Base-by-base conservation (phyloP, 2,888 invertebrate species). In the Linnaemya vulpina region DNA sequence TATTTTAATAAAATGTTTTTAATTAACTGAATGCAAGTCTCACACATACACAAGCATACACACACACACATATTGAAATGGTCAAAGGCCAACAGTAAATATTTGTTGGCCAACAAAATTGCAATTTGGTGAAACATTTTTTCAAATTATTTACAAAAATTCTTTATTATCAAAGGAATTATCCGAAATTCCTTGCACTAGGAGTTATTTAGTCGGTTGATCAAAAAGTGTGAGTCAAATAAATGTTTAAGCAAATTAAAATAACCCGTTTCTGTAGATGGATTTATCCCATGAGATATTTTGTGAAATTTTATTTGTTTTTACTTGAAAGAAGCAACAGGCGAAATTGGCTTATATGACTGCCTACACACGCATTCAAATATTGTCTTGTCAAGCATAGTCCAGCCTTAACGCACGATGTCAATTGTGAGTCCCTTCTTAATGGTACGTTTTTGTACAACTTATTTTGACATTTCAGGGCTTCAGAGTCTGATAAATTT, bases 1-100 rank as follows among this genome's bases (percentile, higher is more conserved):
- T 38, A 60, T 35, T 17, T 38, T 35, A 60, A 60, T 35, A 60
- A 35, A 60, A 60, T 60, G 11, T 60, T 35, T 60, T 60, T 60
- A 60, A 60, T 60, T 35, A 60, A 60, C 60, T 60, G 35, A 17
- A 35, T 60, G 35, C 17, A 17, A 60, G 35, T 11, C 0, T 1
- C 11, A 5, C 15, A 15, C 13, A 55, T 5, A 30, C 3, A 30
- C 30, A 30, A n/a, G n/a, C 30, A 30, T 5, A 30, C 30, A 3
- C 30, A 30, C 2, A 30, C 30, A 30, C 30, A 30, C 30, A 5
- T 30, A 30, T 30, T 30, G 9, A 20, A 9, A 17, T 49, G 5
- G 46, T 46, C 46, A n/a, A 3, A 13, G 40, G 40, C 11, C 11
- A 11, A 10, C 1, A 3, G 40, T 13, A 40, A 40, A 40, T 40